Evolutionary conservation across 2,797 vertebrate species (phyloP), one percentile per base, ranked within the genome.

Genomic region (Syngnathus rostellatus): DNA sequence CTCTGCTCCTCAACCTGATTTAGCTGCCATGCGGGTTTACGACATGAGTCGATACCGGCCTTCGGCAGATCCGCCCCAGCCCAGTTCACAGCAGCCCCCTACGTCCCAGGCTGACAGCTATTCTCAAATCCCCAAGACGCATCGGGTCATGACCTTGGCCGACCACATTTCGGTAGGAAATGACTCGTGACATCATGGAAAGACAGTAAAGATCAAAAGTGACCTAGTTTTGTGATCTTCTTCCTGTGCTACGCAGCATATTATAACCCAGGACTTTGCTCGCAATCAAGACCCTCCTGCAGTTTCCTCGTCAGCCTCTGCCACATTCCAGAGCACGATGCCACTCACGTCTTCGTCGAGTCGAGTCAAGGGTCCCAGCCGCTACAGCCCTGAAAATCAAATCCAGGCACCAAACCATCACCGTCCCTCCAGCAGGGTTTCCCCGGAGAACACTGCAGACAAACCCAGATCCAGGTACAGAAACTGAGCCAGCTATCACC

Each of bases 201-300:
- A 11, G 10, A 45, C 2, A 2, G 12, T 50, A 2, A n/a, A 50
- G 9, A 38, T 51, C 0, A 12, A 57, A 57, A 57, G 5, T 57
- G 25, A 57, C 54, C 53, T 14, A 6, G 5, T 37, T 23, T 31
- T 43, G 6, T 23, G 0, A 12, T n/a, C 7, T 3, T 12, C 10
- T 8, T 19, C 72, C 11, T 48, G 43, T 68, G 40, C 62, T 65
- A 39, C 64, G 63, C 87, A 99, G 97, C 95, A 98, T 86, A 99
- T 99, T 81, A 99, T 99, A 85, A 99, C 97, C 66, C 97, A 98
- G 87, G 96, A 99, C 87, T 99, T 99, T 74, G 96, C 96, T 82
- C 91, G 95, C 85, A 99, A 93, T 86, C 96, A 98, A 83, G 93
- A 95, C 21, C 71, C 89, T 64, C 86, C 90, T 45, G 90, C 94